These are phyloP conservation scores for Diglossa cyanea DNA, from an alignment of 2,797 vertebrate genomes.

Conservation along the genomic window DNA sequence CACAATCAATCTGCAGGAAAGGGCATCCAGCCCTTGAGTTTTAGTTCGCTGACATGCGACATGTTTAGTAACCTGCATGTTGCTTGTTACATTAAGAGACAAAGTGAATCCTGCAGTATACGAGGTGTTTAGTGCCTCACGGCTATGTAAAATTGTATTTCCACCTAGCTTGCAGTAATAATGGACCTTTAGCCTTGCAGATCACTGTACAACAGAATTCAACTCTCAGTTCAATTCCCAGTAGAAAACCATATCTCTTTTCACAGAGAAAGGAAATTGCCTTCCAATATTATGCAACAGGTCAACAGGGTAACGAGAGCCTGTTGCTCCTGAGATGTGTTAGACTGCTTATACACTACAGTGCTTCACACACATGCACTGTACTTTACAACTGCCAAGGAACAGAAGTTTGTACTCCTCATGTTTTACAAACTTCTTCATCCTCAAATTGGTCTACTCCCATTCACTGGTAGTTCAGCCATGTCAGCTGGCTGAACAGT, in stretches of 20 bases:
- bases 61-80: neutral
- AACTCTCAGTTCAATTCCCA: neutral
- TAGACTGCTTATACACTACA: neutral
- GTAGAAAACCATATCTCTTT: neutral
- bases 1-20: neutral
- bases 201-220: neutral
- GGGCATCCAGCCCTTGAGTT: neutral
- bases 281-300: neutral
- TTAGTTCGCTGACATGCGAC: rapidly evolving
- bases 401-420: neutral
- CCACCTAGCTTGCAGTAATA: neutral
- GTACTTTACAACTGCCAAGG: neutral
- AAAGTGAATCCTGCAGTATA: neutral
- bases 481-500: neutral
- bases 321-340: neutral
- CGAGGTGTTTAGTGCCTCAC: rapidly evolving
- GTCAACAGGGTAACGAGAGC: neutral
- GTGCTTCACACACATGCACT: neutral
- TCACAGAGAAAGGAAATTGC: neutral
- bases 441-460: neutral
- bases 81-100: neutral
- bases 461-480: neutral
- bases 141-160: rapidly evolving
- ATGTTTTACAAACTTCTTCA: neutral
- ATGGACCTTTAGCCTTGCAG: neutral